Base-by-base conservation (phyloP, 2,113 vertebrate species). In the Lagopus muta region DNA sequence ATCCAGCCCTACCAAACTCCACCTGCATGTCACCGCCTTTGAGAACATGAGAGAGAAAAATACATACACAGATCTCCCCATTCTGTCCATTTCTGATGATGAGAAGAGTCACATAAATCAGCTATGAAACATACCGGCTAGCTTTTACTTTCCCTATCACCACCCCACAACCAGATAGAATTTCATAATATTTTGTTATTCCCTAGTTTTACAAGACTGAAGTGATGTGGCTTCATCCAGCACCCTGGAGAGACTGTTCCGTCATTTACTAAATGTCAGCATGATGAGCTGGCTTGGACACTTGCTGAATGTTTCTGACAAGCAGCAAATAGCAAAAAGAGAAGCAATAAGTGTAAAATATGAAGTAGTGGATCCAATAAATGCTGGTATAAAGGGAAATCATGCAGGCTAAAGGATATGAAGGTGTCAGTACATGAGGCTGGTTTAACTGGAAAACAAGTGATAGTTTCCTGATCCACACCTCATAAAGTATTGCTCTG, bases 311-410 rank as follows among this genome's bases (percentile, higher is more conserved):
- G 40, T 70, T 94, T 96, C 81, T 90, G 90, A 92, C 83, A 94
- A 89, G 90, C 57, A 92, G 54, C 61, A 95, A 94, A 90, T 34
- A 82, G 70, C 32, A 73, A 85, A 91, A 89, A 78, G 86, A 84
- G 71, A 96, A 92, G 91, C 48, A 95, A 81, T 87, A 94, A 90
- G 73, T 93, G 62, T 82, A 92, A 94, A 94, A 87, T 84, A 73
- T 7, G 7, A 93, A 58, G n/a, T 69, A 54, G 74, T 79, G 78
- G 62, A 89, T 69, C 74, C 58, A 90, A 70, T 87, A 94, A 94
- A 76, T 70, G 54, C 18, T 70, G 40, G 30, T 70, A 90, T 82
- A 65, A 89, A 87, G 48, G 40, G 58, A 95, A 96, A 93, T 77
- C 40, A 73, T 19, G 28, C 30, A 48, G 36, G 34, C 69, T 90